A percentile compares a stretch with the other conserved stretches of the same genome.
Evolutionary conservation across 2,888 invertebrate genomes (phyloP).

Genomic region (Nomada flava): DNA sequence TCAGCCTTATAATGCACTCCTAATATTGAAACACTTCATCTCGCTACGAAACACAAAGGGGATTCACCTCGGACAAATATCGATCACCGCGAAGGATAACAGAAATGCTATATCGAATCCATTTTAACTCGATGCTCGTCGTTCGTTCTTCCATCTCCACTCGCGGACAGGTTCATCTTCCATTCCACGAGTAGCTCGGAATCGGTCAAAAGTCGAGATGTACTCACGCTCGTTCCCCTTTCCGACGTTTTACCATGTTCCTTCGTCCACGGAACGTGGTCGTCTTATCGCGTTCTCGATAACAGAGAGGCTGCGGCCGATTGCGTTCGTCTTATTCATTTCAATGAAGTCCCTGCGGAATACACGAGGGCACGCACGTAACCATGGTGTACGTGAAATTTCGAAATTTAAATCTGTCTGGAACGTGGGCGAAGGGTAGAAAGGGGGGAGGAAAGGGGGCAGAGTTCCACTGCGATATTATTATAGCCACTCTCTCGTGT

Average conservation of each 20-base stretch:
- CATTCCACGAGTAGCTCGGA: constrained; percentile 20
- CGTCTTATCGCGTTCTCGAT: constrained; percentile 66
- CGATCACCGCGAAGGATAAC: constrained; percentile 13
- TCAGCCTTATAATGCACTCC: constrained; percentile 8
- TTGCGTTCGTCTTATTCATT: constrained; percentile 32
- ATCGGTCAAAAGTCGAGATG: constrained; percentile 44
- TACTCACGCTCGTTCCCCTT: constrained; percentile 50
- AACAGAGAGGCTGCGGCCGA: constrained; percentile 48
- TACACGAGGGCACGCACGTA: constrained; percentile 56
- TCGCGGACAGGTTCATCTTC: constrained; percentile 12
- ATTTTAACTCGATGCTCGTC: constrained; percentile 19
- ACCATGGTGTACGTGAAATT: constrained; percentile 64
- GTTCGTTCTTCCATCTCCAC: constrained; percentile 5
- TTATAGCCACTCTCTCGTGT: constrained; percentile 40
- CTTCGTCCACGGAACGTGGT: constrained; percentile 31
- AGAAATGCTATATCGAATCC: background rate
- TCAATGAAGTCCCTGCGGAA: constrained; percentile 40
- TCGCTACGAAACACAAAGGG: background rate
- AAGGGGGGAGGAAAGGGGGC: background rate
- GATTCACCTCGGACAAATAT: background rate
- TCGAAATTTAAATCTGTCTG: constrained; percentile 79
- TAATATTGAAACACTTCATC: constrained; percentile 17
- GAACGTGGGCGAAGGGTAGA: constrained; percentile 47
- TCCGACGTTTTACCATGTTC: constrained; percentile 51
- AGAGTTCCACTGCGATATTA: constrained; percentile 47